Evolutionary conservation across 2,888 invertebrate genomes (phyloP).

Genomic region (Zygothrica quintamaculata): DNA sequence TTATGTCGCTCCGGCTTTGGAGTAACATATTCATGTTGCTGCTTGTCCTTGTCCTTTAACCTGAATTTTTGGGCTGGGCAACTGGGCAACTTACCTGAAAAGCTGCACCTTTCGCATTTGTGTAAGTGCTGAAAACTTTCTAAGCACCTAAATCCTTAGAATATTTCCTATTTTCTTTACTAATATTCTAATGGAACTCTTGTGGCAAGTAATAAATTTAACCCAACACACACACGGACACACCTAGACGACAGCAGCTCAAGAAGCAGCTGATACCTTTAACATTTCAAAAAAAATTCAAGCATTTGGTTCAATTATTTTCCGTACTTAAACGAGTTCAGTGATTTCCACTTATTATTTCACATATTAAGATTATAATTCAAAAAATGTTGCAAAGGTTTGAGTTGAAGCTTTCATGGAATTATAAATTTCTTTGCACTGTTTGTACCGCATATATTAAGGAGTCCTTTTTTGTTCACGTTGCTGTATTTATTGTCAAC

Average conservation of each 20-base stretch:
- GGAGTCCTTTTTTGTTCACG: slow-evolving; percentile 4
- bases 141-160: slow-evolving; percentile 11
- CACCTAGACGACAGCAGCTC: background rate
- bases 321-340: slow-evolving; percentile 1
- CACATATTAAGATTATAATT: slow-evolving; percentile 1
- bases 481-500: slow-evolving; percentile 19
- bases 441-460: slow-evolving; percentile 38
- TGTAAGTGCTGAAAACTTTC: slow-evolving; percentile 9
- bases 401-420: background rate
- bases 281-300: background rate
- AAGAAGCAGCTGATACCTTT: slow-evolving; percentile 9
- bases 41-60: background rate
- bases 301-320: background rate
- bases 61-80: too few relatives aligned
- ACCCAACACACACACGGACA: background rate
- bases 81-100: slow-evolving; percentile 11
- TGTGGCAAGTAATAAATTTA: slow-evolving; percentile 24
- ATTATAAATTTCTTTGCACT: slow-evolving; percentile 13
- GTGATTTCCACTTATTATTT: background rate
- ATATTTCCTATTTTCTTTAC: slow-evolving; percentile 8
- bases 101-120: slow-evolving; percentile 7
- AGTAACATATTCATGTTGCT: slow-evolving; percentile 34
- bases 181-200: slow-evolving; percentile 26
- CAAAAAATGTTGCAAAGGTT: slow-evolving; percentile 4
- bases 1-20: slow-evolving; percentile 48